Base-by-base conservation (phyloP, 2,113 vertebrate species). In the Sphyrna mokarran region DNA sequence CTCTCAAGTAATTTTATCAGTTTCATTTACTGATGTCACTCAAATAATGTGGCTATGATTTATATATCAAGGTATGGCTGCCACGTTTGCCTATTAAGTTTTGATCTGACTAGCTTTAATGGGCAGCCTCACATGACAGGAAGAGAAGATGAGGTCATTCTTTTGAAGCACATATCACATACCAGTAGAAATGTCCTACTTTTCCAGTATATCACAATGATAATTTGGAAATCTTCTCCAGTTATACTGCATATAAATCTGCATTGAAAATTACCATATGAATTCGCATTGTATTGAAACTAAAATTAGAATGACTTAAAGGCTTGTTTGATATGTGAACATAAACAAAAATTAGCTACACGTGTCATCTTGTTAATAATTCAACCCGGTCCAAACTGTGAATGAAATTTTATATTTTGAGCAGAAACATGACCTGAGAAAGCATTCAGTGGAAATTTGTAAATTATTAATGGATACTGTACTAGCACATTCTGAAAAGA, bases 341-440 rank as follows among this genome's bases (percentile, higher is more conserved):
- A 95, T 33, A 95, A 43, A n/a, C 94, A 72, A 94, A 95, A 23
- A 40, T 69, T 95, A 95, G 72, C 22, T 69, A 95, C 87, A 90
- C 37, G 11, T 72, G 69, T 95, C 69, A 43, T 54, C 94, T 70
- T 43, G 40, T 95, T 40, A 95, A 95, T 95, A 95, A 95, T 95
- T 95, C 69, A 95, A 72, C 68, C 94, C 3, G 48, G 94, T 54
- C 22, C 69, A 29, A 95, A 95, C 22, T 6, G 69, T 72, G 69
- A 95, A 95, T 95, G 94, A 95, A 95, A 95, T 95, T 95, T 94
- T 94, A 94, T 94, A 94, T 94, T 69, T 76, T 95, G 48, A 23
- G 23, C 22, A 33, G 94, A 54, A 48, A 95, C 40, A 72, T 95
- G 94, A 95, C 70, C 94, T 54, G 94, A 40, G 68, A 95, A 95